A percentile compares a stretch with the other conserved stretches of the same genome.
Evolutionary conservation across 2,113 vertebrate genomes (phyloP).

Genomic region (Gymnogyps californianus): DNA sequence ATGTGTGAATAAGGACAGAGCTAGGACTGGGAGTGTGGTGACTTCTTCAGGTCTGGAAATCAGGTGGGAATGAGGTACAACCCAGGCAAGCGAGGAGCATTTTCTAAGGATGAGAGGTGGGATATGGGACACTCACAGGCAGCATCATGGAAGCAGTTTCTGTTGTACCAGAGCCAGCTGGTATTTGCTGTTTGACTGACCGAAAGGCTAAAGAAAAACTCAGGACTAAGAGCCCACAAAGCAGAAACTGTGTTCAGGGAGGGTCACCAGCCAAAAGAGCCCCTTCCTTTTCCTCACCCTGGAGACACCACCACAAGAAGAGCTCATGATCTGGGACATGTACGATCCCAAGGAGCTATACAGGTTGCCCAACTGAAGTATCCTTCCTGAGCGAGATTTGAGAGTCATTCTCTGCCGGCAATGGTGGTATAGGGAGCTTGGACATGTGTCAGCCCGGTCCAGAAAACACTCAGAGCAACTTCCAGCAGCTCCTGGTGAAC

Average conservation of each 20-base stretch:
- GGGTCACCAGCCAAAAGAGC: not conserved
- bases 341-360: accelerated
- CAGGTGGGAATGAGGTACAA: not conserved
- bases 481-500: not conserved
- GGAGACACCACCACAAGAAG: not conserved
- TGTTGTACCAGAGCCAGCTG: not conserved
- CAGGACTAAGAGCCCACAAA: not conserved
- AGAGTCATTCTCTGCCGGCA: not conserved
- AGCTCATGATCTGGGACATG: not conserved
- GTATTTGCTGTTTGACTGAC: not conserved
- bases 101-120: not conserved
- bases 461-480: not conserved
- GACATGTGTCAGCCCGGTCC: not conserved
- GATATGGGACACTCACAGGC: not conserved
- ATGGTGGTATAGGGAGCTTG: not conserved
- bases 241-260: not conserved
- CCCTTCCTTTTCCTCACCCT: not conserved
- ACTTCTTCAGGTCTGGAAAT: not conserved
- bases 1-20: not conserved
- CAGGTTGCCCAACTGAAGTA: not conserved
- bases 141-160: not conserved
- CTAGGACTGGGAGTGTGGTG: not conserved
- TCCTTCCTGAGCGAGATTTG: not conserved
- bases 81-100: not conserved
- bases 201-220: not conserved